Evolutionary conservation across 2,113 vertebrate genomes (phyloP).

Genomic region (Cebus imitator): DNA sequence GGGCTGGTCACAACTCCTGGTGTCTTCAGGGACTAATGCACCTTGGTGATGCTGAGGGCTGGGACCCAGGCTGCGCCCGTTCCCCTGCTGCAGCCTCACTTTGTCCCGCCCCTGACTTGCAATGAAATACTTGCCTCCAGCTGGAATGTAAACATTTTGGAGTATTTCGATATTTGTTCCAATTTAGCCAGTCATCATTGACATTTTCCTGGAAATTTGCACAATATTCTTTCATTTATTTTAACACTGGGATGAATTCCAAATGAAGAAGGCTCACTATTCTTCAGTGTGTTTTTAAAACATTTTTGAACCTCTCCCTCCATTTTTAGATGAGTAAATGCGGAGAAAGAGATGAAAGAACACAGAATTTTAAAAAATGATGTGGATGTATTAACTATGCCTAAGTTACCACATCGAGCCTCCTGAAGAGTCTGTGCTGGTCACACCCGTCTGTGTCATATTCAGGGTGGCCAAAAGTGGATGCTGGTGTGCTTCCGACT

Average conservation of each 20-base stretch:
- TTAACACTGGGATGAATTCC: not conserved
- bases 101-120: not conserved
- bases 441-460: fast-evolving
- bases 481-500: not conserved
- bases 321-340: not conserved
- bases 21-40: fast-evolving
- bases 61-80: not conserved
- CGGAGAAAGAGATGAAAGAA: not conserved
- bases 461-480: not conserved
- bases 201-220: not conserved
- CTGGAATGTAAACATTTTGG: not conserved
- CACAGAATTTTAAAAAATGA: not conserved
- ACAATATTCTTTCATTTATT: not conserved
- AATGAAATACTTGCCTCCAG: too few relatives aligned
- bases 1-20: not conserved
- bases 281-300: too few relatives aligned
- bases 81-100: not conserved
- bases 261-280: not conserved
- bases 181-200: not conserved
- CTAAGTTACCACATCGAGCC: fast-evolving
- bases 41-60: fast-evolving
- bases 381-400: fast-evolving
- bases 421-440: not conserved
- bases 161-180: not conserved
- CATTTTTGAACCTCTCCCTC: not conserved